Percentiles rank a stretch among this genome's conserved stretches.
Conservation (phyloP, 2,797 vertebrate genomes). For the Tympanoctomys barrerae region DNA sequence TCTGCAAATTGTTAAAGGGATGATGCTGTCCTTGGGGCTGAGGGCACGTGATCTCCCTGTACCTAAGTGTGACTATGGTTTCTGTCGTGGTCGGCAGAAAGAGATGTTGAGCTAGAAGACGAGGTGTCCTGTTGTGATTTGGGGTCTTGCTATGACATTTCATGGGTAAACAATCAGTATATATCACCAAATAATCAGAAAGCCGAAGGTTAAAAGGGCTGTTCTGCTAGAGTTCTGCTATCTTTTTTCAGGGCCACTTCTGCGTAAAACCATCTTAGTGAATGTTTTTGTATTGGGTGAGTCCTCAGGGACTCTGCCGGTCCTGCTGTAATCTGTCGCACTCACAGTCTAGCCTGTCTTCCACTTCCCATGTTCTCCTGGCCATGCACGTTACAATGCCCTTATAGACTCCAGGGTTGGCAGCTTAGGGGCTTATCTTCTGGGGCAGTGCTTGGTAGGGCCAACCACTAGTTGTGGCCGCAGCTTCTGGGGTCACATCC, state of each 20-base stretch:
- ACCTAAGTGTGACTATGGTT: neutral
- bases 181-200: slow-evolving; percentile 58
- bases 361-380: neutral
- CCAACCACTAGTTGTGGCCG: neutral
- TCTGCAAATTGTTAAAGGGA: neutral
- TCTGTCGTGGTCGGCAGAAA: slow-evolving; percentile 48
- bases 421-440: neutral
- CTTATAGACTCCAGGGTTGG: neutral
- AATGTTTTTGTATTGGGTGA: neutral
- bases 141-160: neutral
- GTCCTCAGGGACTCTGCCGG: neutral
- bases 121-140: neutral
- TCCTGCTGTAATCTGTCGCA: neutral
- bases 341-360: neutral
- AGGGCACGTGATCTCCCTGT: neutral
- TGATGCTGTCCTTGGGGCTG: slow-evolving; percentile 9
- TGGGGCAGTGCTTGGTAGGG: neutral
- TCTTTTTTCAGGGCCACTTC: neutral
- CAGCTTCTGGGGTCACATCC: neutral
- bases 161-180: slow-evolving; percentile 52
- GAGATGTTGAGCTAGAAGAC: slow-evolving; percentile 67
- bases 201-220: neutral
- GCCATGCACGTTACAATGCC: neutral
- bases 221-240: neutral
- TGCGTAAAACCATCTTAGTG: neutral